A percentile compares a stretch with the other conserved stretches of the same genome.
Evolutionary conservation across 2,888 invertebrate species (phyloP).

Genomic region (Tenodera sinensis): DNA sequence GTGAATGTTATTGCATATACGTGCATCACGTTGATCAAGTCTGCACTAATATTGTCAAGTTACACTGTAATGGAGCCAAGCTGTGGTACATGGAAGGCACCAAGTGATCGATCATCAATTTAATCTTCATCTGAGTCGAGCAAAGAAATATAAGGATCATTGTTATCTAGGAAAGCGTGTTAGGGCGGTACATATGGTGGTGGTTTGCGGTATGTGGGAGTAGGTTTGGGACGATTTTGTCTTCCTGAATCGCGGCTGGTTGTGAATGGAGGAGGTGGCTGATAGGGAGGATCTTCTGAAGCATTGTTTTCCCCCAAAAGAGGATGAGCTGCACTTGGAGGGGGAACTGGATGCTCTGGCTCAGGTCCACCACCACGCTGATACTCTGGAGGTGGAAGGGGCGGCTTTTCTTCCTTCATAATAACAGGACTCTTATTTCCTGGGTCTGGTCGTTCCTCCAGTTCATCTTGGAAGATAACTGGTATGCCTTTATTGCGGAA

Average conservation of each 20-base stretch:
- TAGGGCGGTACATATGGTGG: slow-evolving; percentile 97
- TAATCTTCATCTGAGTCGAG: slow-evolving; percentile 7
- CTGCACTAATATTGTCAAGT: slow-evolving; percentile 13
- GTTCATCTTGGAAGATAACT: slow-evolving; percentile 94
- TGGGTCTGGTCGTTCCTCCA: slow-evolving; percentile 88
- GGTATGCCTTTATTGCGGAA: slow-evolving; percentile 66
- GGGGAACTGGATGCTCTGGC: slow-evolving; percentile 16
- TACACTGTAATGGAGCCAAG: slow-evolving; percentile 18
- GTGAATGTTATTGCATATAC: neutral
- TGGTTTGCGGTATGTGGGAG: slow-evolving; percentile 90
- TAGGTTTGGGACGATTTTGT: slow-evolving; percentile 75
- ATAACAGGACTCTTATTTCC: slow-evolving; percentile 91
- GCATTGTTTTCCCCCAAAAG: slow-evolving; percentile 41
- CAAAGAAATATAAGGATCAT: slow-evolving; percentile 2
- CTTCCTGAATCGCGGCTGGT: slow-evolving; percentile 68
- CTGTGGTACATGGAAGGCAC: slow-evolving; percentile 27
- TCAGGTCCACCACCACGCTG: slow-evolving; percentile 48
- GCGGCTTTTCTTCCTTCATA: slow-evolving; percentile 92
- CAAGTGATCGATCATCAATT: slow-evolving; percentile 17
- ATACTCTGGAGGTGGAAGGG: slow-evolving; percentile 80
- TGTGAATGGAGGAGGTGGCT: slow-evolving; percentile 85
- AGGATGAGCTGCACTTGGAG: slow-evolving; percentile 37
- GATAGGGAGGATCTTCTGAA: slow-evolving; percentile 70
- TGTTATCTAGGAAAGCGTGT: slow-evolving; percentile 41
- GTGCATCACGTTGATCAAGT: neutral